Evolutionary conservation across 2,888 invertebrate genomes (phyloP), one percentile per base, ranked within the genome.

Genomic region (Furcula furcula): DNA sequence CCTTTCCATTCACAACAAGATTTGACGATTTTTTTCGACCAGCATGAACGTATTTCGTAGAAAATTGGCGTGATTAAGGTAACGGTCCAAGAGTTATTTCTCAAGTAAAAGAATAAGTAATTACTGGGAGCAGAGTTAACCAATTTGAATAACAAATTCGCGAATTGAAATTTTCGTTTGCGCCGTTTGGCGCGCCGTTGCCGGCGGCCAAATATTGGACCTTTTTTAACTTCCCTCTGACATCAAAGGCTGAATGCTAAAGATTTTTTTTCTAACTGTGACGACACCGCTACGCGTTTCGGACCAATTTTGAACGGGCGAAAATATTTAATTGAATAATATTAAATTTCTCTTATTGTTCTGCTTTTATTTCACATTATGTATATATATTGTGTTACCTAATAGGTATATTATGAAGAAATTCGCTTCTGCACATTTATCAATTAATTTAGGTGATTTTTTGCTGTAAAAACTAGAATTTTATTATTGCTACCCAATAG

Each of bases 111-210:
- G 67, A 67, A 68, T 67, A 59, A 57, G 65, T 67, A 68, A 69
- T 69, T 66, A 68, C 58, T 37, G 55, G 36, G 21, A 40, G 55
- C 48, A 46, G 54, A 65, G 62, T 62, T 65, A 65, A 65, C 50
- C 53, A 67, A 69, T 69, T 68, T 69, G 65, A 65, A 69, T 69
- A 62, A 59, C 67, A 65, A 68, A 69, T 69, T 65, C 28, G 43
- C 31, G 47, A 68, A 69, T 68, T 63, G 54, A 55, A 63, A 58
- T 67, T 58, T 45, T 44, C 48, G 36, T 57, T 59, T 44, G 33
- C 31, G 31, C 27, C 37, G 26, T 36, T 31, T 29, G 31, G 13
- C 39, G 9, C 14, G n/a, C 18, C 10, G 21, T 3, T 6, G 44
- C 52, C 52, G 20, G 28, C 19, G 45, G 52, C 36, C 14, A 38